phyloP scores from a whole-genome alignment of 1,140 invertebrate species.

The Dryas iulia region DNA sequence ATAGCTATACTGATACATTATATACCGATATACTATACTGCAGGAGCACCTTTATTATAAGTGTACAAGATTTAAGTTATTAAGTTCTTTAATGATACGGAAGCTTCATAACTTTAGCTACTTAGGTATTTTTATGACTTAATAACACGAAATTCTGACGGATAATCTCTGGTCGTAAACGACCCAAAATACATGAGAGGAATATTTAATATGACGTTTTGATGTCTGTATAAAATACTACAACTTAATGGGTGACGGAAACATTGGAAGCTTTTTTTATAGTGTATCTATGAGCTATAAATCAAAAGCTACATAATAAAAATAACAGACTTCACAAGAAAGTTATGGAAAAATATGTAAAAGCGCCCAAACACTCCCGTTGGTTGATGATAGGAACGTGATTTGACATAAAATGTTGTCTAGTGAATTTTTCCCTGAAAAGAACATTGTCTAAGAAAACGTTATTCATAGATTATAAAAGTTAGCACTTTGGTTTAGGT shows the following conservation, averaged over 20 bases:
- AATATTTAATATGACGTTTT: slow-evolving; percentile 51
- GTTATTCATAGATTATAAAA: slow-evolving; percentile 1
- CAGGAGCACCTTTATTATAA: too few species aligned
- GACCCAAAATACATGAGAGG: slow-evolving; percentile 41
- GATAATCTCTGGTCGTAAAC: slow-evolving; percentile 57
- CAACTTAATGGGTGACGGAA: slow-evolving; percentile 9
- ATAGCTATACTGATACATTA: too few species aligned
- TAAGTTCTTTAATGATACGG: not conserved
- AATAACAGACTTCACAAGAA: slow-evolving; percentile 18
- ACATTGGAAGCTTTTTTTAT: slow-evolving; percentile 12
- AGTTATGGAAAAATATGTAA: slow-evolving; percentile 30
- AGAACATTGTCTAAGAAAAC: slow-evolving; percentile 11
- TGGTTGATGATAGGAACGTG: slow-evolving; percentile 43
- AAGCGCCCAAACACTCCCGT: slow-evolving; percentile 30
- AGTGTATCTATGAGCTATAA: slow-evolving; percentile 5
- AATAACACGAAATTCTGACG: slow-evolving; percentile 56
- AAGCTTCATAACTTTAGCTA: not conserved
- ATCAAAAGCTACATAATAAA: slow-evolving; percentile 15
- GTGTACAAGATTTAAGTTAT: not conserved
- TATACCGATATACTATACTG: too few species aligned
- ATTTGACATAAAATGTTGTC: slow-evolving; percentile 52
- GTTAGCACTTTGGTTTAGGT: not conserved
- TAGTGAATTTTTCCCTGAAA: slow-evolving; percentile 19
- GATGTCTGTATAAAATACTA: slow-evolving; percentile 25
- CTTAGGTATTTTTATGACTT: slow-evolving; percentile 56